Conservation (phyloP, 2,888 invertebrate genomes). For the Eupithecia vulgata region DNA sequence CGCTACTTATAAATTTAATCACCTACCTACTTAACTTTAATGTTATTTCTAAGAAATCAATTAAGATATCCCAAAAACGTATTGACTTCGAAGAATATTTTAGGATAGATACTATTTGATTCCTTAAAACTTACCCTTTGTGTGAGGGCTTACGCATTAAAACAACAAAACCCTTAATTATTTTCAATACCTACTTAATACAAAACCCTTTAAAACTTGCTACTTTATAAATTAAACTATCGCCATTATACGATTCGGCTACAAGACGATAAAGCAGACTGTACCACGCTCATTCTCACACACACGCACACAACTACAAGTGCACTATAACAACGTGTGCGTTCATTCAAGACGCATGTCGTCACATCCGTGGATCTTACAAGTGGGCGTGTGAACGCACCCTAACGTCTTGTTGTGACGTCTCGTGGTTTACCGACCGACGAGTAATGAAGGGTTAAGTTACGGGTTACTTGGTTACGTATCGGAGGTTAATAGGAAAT, state of each 20-base stretch:
- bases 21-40: no score
- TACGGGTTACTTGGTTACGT: constrained; percentile 17
- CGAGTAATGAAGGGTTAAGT: constrained; percentile 66
- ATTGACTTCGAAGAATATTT: no score
- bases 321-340: constrained; percentile 60
- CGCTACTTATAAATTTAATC: no score
- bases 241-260: background rate
- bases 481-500: constrained; percentile 4
- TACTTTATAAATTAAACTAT: no score
- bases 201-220: no score
- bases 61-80: no score
- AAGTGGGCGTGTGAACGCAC: constrained; percentile 75
- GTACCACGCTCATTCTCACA: constrained; percentile 69
- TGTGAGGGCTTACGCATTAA: no score
- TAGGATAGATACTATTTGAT: no score
- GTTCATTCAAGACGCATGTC: constrained; percentile 74
- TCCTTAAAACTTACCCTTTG: no score
- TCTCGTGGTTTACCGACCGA: constrained; percentile 56
- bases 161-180: no score
- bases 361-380: constrained; percentile 76
- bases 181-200: no score
- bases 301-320: constrained; percentile 47
- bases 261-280: background rate
- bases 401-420: constrained; percentile 69
- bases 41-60: no score